These are phyloP conservation scores for Drosophila burlai DNA, from an alignment of 1,140 invertebrate genomes.

Conservation along the genomic window DNA sequence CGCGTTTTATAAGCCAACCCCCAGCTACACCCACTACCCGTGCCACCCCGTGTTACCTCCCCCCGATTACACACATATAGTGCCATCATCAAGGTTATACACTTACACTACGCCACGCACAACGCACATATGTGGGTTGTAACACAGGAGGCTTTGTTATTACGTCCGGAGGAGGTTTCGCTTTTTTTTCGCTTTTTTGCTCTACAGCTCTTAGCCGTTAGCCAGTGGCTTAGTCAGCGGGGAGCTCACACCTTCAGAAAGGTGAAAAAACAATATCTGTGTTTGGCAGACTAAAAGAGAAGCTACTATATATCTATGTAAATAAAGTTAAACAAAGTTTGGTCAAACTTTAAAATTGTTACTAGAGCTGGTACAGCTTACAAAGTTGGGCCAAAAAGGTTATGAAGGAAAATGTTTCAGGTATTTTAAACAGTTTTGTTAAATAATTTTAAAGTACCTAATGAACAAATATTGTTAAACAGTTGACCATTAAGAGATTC, in stretches of 20 bases:
- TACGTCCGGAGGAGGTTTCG: conserved; percentile 61
- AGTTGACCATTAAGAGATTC: background rate
- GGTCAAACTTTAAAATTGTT: conserved; percentile 14
- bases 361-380: conserved; percentile 6
- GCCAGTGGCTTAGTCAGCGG: conserved; percentile 63
- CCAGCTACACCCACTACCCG: background rate
- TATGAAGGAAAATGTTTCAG: background rate
- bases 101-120: conserved; percentile 39
- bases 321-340: conserved; percentile 30
- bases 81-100: conserved; percentile 68
- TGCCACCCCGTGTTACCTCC: background rate
- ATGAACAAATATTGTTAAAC: background rate
- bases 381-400: conserved; percentile 2
- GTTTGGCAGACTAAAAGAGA: conserved; percentile 2
- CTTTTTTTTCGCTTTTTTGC: conserved; percentile 16
- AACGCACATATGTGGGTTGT: conserved; percentile 47
- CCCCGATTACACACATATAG: conserved; percentile 24
- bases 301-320: background rate
- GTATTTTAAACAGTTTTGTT: background rate
- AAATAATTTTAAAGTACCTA: background rate
- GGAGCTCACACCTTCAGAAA: conserved; percentile 12
- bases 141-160: conserved; percentile 58
- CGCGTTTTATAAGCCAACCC: conserved; percentile 67
- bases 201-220: conserved; percentile 31
- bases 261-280: conserved; percentile 21